Evolutionary conservation across 2,113 vertebrate genomes (phyloP).

Genomic region (Istiophorus platypterus): DNA sequence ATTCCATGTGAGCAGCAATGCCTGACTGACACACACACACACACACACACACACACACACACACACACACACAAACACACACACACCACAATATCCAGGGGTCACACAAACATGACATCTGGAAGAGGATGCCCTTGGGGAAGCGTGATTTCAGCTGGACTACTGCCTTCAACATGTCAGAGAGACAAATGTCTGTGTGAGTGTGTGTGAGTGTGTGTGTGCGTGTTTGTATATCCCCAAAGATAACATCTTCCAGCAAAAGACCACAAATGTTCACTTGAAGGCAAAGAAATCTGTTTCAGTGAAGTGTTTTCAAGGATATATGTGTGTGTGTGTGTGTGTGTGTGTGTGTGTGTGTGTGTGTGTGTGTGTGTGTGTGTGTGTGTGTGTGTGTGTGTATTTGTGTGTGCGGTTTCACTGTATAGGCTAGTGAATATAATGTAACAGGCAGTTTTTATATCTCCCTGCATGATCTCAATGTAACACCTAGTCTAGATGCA

Average conservation of each 20-base stretch:
- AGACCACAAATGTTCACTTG: constrained; percentile 51
- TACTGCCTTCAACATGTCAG: constrained; percentile 55
- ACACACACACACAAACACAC: constrained; percentile 18
- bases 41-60: constrained; percentile 7
- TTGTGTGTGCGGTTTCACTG: background rate
- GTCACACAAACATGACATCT: constrained; percentile 55
- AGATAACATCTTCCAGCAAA: constrained; percentile 59
- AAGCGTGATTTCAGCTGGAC: constrained; percentile 59
- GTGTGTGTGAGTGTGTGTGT: background rate
- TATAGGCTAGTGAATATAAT: background rate
- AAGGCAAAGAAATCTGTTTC: constrained; percentile 54
- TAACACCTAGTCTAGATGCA: background rate
- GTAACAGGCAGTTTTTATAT: constrained; percentile 11
- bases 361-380: constrained; percentile 3
- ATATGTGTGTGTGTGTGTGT: constrained; percentile 1
- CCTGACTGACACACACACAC: background rate
- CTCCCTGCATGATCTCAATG: background rate
- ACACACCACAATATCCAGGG: constrained; percentile 23
- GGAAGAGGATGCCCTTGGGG: constrained; percentile 66
- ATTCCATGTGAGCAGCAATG: background rate
- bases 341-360: constrained; percentile 1
- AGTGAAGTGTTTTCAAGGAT: constrained; percentile 31
- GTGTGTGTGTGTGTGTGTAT: constrained; percentile 6
- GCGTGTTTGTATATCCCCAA: constrained; percentile 36
- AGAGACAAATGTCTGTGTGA: constrained; percentile 52